Base-by-base conservation (phyloP, 2,888 invertebrate genomes). In the Megalurothrips usitatus region DNA sequence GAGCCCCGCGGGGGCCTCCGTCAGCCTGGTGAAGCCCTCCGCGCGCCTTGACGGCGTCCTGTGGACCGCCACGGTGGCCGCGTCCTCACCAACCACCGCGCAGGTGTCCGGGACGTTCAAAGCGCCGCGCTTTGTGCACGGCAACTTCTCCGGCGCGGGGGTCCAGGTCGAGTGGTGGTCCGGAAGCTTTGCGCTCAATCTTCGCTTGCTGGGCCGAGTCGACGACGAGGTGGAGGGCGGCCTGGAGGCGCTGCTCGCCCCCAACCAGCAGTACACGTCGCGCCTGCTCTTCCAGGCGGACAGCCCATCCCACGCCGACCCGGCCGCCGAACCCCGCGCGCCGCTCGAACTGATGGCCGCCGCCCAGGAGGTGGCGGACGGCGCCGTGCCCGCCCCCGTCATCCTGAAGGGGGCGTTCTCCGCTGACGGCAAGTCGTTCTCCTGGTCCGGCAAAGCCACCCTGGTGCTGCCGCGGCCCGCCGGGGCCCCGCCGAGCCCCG, bases 381-480 rank as follows among this genome's bases (percentile, higher is more conserved):
- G 28, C 43, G 26, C 63, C 34, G 68, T 79, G 47, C 81, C 81
- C 49, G 81, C 82, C 2, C 82, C 82, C 11, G 79, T 83, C 52
- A 81, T 83, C n/a, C 82, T 84, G 17, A 78, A 80, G 75, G 84
- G 84, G 6, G 48, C 80, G 43, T 83, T 82, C 75, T 83, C 84
- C 19, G 34, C 79, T 12, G 83, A 84, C 78, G 80, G 81, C 26
- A 82, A 81, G 0, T 78, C 79, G 47, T 84, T 84, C 78, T 81
- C 80, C 80, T 84, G 84, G 84, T 80, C 80, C 47, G 84, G 84
- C 23, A 81, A 81, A 11, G 79, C 79, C 1, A 78, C 79, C 19
- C 75, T 83, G 12, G 82, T 81, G 28, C 48, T 82, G n/a, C 82
- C 83, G 26, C 68, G 68, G 23, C 68, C 68, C 26, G 26, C 68